Evolutionary conservation across 2,797 vertebrate species (phyloP).

Genomic region (Esox masquinongy): DNA sequence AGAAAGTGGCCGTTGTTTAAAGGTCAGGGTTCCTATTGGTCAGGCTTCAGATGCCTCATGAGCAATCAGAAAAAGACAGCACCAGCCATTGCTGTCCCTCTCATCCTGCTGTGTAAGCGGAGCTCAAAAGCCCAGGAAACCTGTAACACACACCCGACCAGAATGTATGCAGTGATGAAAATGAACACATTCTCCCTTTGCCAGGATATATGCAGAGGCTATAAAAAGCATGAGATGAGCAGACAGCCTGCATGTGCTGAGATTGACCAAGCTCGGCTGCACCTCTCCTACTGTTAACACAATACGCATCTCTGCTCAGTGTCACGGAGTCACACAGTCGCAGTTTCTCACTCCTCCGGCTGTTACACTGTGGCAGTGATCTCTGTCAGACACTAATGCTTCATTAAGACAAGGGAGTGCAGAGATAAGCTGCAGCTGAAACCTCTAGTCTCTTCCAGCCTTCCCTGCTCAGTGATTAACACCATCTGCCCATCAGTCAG

Average conservation of each 20-base stretch:
- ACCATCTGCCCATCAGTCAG: conserved; percentile 38
- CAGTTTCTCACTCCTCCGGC: not conserved
- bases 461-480: conserved; percentile 34
- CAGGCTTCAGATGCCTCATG: conserved; percentile 60
- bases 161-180: too few relatives aligned
- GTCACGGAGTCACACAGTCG: too few relatives aligned
- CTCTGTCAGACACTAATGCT: not conserved
- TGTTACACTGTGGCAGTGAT: too few relatives aligned
- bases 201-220: too few relatives aligned
- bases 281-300: too few relatives aligned
- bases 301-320: too few relatives aligned
- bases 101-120: conserved; percentile 54
- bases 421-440: conserved; percentile 30
- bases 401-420: conserved; percentile 25
- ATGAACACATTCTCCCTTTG: too few relatives aligned
- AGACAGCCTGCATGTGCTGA: too few relatives aligned
- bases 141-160: conserved; percentile 19
- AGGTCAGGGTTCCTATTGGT: conserved; percentile 57
- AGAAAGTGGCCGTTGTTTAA: conserved; percentile 56
- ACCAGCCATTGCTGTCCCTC: conserved; percentile 51
- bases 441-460: conserved; percentile 39
- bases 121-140: conserved; percentile 54
- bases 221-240: too few relatives aligned
- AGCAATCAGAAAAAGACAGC: conserved; percentile 49
- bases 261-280: too few relatives aligned